A percentile compares a stretch with the other conserved stretches of the same genome.
phyloP scores from a whole-genome alignment of 2,113 vertebrate genomes.

The Carassius auratus region DNA sequence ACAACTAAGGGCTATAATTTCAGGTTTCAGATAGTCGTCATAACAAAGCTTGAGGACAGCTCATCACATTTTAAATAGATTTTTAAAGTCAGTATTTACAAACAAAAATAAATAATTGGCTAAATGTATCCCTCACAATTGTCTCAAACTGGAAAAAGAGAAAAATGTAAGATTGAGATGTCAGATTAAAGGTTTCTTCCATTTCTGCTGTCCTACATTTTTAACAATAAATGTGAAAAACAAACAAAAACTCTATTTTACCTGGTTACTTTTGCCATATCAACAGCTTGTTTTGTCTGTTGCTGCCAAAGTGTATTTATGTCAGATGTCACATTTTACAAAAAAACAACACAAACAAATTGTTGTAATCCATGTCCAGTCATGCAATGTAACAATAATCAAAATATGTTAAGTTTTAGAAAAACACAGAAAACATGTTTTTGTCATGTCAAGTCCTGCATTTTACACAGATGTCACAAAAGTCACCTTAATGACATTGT shows the following conservation, averaged over 20 bases:
- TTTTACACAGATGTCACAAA: not conserved
- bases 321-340: not conserved
- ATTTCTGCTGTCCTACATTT: not conserved
- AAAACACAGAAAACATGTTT: not conserved
- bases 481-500: not conserved
- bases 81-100: not conserved
- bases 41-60: not conserved
- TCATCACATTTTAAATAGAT: not conserved
- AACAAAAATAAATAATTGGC: not conserved
- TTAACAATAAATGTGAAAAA: too few species aligned
- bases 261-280: not conserved
- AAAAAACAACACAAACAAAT: not conserved
- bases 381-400: not conserved
- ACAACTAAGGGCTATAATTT: constrained; percentile 40
- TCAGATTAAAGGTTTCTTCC: not conserved
- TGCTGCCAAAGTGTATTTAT: constrained; percentile 15
- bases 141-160: not conserved
- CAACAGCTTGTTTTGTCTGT: not conserved
- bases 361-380: constrained; percentile 2
- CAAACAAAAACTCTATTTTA: too few species aligned
- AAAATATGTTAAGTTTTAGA: not conserved
- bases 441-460: not conserved
- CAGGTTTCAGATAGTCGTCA: not conserved
- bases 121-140: not conserved
- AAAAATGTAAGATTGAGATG: not conserved